phyloP scores from a whole-genome alignment of 2,888 invertebrate species.

The Onchidella celtica region DNA sequence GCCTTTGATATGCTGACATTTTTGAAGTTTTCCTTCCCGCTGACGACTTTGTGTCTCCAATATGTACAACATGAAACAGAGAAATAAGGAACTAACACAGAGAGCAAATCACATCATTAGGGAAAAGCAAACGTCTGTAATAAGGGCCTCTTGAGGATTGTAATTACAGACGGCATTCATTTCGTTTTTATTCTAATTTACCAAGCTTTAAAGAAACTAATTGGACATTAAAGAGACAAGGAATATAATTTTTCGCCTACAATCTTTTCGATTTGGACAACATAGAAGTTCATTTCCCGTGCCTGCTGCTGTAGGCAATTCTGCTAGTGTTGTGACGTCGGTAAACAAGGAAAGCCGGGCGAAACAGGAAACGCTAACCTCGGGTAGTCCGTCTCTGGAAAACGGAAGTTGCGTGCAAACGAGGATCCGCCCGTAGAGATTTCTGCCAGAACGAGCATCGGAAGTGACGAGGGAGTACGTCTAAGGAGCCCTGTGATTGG shows the following conservation, averaged over 20 bases:
- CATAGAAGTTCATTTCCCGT: slow-evolving; percentile 42
- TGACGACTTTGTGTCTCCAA: too few species aligned
- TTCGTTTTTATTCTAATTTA: slow-evolving; percentile 19
- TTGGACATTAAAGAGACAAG: slow-evolving; percentile 28
- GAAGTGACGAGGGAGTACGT: slow-evolving; percentile 44
- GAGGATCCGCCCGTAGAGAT: slow-evolving; percentile 50
- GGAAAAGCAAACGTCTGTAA: not conserved
- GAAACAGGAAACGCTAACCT: slow-evolving; percentile 49
- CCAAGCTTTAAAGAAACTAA: slow-evolving; percentile 42
- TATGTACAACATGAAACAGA: too few species aligned
- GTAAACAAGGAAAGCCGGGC: slow-evolving; percentile 40
- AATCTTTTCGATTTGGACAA: slow-evolving; percentile 34
- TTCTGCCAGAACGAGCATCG: slow-evolving; percentile 51
- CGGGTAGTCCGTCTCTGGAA: slow-evolving; percentile 18
- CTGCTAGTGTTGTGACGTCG: slow-evolving; percentile 28
- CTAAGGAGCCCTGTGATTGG: slow-evolving; percentile 46
- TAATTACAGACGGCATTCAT: slow-evolving; percentile 39
- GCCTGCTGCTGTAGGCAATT: slow-evolving; percentile 29
- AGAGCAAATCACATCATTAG: too few species aligned
- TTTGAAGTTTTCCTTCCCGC: too few species aligned
- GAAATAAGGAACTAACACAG: too few species aligned
- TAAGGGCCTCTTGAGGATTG: not conserved
- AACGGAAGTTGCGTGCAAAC: slow-evolving; percentile 60
- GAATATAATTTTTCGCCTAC: slow-evolving; percentile 38
- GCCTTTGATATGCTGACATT: too few species aligned